phyloP scores from a whole-genome alignment of 2,888 invertebrate species.

The Drosophila leonis region DNA sequence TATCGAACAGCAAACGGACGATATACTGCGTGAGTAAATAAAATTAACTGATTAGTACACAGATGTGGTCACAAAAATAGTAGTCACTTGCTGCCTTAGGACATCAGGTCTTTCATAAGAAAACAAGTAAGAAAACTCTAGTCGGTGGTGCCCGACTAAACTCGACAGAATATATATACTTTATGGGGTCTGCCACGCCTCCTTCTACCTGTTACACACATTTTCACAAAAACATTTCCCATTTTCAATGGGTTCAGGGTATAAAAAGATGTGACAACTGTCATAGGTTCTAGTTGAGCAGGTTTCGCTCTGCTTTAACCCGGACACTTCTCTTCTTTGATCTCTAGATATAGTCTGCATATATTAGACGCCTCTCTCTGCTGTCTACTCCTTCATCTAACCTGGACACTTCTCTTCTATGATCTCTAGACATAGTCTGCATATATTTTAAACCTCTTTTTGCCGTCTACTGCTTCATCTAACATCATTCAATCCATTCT shows the following conservation, averaged over 20 bases:
- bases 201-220: too few relatives aligned
- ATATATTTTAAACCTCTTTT: neutral
- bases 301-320: neutral
- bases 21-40: slow-evolving; percentile 88
- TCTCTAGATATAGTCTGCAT: neutral
- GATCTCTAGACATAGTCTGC: neutral
- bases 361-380: neutral
- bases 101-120: neutral
- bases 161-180: too few relatives aligned
- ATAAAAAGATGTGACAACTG: neutral
- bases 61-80: too few relatives aligned
- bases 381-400: too few relatives aligned
- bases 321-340: neutral
- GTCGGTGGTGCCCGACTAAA: too few relatives aligned
- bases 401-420: neutral
- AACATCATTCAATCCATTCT: neutral
- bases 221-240: too few relatives aligned
- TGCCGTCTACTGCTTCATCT: too few relatives aligned
- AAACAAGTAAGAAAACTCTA: too few relatives aligned
- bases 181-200: too few relatives aligned
- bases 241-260: too few relatives aligned
- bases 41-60: neutral
- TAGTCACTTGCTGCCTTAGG: too few relatives aligned
- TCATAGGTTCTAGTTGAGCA: neutral
- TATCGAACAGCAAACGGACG: slow-evolving; percentile 69